Evolutionary conservation across 2,113 vertebrate genomes (phyloP), one percentile per base, ranked within the genome.

Genomic region (Sinocyclocheilus anshuiensis): DNA sequence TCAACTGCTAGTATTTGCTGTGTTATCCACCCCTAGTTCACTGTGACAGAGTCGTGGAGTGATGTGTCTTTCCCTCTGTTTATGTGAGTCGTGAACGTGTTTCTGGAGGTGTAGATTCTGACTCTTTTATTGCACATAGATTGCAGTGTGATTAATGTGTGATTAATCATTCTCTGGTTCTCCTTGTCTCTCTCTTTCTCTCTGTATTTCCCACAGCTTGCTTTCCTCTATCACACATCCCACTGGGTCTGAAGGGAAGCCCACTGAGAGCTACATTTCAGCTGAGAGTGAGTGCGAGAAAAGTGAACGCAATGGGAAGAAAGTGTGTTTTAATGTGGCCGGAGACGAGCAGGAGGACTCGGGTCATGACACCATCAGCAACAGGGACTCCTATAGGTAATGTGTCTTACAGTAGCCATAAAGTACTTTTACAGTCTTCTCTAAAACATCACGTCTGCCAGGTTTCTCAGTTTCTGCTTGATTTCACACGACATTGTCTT

Each of bases 291-390:
- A 99, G 84, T 95, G 94, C 3, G 98, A 99, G 89, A 97, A 94
- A 86, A 95, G 95, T 10, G 98, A 99, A 88, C 95, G 93, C 53
- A 98, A 98, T 16, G 97, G 97, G 81, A 99, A 97, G 90, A 97
- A 96, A 63, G 98, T 99, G 86, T 99, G 98, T 84, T 99, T 99
- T 86, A 99, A 97, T 0, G 94, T 99, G 85, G 94, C 96, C 0
- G 97, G 97, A 26, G 98, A 99, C 0, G 98, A 99, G 82, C 98
- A 99, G 88, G 98, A 99, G 91, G 98, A 99, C 91, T 99, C 98
- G 0, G 98, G 98, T 82, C 98, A 99, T 0, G 98, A 99, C 91
- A 99, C 98, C 7, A 96, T 98, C 94, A 99, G 98, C 94, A 99
- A 99, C 94, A 95, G 98, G 85, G 98, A 99, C 95, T 99, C 98